These are phyloP conservation scores for Lissocephala sabroskyi DNA, from an alignment of 2,888 invertebrate species.

Conservation along the genomic window DNA sequence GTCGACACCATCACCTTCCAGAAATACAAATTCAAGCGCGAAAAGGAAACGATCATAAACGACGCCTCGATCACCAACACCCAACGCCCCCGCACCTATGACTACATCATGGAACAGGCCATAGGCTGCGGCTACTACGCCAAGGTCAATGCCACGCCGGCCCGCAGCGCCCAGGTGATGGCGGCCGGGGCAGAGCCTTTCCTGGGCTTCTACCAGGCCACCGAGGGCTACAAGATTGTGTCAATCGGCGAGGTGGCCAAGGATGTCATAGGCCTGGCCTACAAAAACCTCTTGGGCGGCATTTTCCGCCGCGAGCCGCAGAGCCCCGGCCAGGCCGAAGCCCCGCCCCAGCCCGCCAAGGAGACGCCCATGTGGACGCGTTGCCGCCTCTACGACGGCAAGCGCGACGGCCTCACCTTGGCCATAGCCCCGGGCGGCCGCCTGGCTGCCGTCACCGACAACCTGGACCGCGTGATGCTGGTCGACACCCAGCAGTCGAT, in stretches of 20 bases:
- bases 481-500: constrained; percentile 87
- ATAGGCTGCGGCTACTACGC: constrained; percentile 67
- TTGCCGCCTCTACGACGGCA: constrained; percentile 85
- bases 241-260: constrained; percentile 92
- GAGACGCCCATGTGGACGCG: constrained; percentile 83
- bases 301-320: constrained; percentile 71
- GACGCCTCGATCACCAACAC: constrained; percentile 83
- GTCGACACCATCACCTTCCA: constrained; percentile 78
- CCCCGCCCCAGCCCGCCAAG: constrained; percentile 63
- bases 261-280: constrained; percentile 81
- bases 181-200: constrained; percentile 88
- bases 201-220: constrained; percentile 89
- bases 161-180: constrained; percentile 83
- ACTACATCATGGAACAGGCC: constrained; percentile 81
- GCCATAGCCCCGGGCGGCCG: constrained; percentile 81
- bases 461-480: constrained; percentile 89
- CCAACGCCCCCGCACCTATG: constrained; percentile 79
- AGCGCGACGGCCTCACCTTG: constrained; percentile 83
- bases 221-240: constrained; percentile 89
- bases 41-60: constrained; percentile 81
- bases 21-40: constrained; percentile 90
- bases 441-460: constrained; percentile 87
- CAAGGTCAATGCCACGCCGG: constrained; percentile 82
- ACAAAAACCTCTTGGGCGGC: constrained; percentile 86
- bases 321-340: constrained; percentile 45